These are phyloP conservation scores for Laupala kohalensis DNA, from an alignment of 1,140 invertebrate genomes.

Conservation along the genomic window DNA sequence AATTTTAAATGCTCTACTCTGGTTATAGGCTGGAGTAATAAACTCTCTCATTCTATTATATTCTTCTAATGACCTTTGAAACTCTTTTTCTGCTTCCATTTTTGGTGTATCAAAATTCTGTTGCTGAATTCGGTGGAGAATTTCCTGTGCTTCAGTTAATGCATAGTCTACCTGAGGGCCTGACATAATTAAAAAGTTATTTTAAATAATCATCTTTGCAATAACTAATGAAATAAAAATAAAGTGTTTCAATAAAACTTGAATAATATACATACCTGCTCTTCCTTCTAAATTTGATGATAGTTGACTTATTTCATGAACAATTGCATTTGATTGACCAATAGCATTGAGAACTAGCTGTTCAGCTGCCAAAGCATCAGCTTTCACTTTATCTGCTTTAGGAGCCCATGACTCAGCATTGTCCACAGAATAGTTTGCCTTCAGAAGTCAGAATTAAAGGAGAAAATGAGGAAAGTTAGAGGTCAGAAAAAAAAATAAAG, in stretches of 20 bases:
- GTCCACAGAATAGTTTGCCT: conserved; percentile 24
- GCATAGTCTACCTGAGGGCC: conserved; percentile 64
- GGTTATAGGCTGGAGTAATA: conserved; percentile 46
- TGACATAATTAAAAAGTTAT: too few species aligned
- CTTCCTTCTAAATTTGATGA: conserved; percentile 50
- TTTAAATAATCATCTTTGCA: too few species aligned
- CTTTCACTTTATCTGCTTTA: conserved; percentile 19
- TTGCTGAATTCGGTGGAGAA: conserved; percentile 48
- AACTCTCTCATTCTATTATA: conserved; percentile 51
- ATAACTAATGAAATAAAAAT: not conserved
- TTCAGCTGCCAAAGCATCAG: conserved; percentile 26
- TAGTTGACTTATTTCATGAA: conserved; percentile 50
- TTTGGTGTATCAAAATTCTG: conserved; percentile 37
- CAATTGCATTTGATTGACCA: conserved; percentile 29
- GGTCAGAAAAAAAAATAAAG: too few species aligned
- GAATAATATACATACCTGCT: conserved; percentile 28
- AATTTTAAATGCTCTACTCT: conserved; percentile 36
- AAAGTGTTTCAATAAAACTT: not conserved
- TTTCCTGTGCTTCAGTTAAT: conserved; percentile 53
- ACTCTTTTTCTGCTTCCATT: conserved; percentile 38
- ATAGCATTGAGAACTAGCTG: conserved; percentile 25
- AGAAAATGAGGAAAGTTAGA: too few species aligned
- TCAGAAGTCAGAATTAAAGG: too few species aligned
- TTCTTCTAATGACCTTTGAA: conserved; percentile 46
- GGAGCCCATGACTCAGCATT: conserved; percentile 22